phyloP scores from a whole-genome alignment of 2,797 vertebrate species.

The Sebastes cheni region DNA sequence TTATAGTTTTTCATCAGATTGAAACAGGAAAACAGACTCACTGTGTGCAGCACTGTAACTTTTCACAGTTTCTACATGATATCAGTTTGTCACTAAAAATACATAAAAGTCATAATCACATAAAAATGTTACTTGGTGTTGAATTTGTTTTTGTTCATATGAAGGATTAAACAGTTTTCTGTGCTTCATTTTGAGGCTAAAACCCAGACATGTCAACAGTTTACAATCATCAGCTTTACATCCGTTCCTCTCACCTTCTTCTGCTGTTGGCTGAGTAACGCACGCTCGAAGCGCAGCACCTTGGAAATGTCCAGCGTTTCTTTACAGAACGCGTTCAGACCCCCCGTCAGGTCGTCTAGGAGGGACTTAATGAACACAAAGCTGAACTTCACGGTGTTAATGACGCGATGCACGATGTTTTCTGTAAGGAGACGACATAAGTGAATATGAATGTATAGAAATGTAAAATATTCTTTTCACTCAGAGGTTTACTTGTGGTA shows the following conservation, averaged over 20 bases:
- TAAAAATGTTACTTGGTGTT: neutral
- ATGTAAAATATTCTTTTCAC: neutral
- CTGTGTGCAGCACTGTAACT: neutral
- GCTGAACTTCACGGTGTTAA: slow-evolving; percentile 71
- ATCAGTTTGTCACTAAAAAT: neutral
- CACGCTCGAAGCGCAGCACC: slow-evolving; percentile 76
- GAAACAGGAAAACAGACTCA: neutral
- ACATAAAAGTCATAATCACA: neutral
- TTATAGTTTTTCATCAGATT: neutral
- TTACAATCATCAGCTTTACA: neutral
- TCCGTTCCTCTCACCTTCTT: slow-evolving; percentile 73
- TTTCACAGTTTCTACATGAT: neutral
- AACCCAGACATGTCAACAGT: neutral
- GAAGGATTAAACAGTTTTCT: neutral
- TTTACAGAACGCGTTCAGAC: slow-evolving; percentile 77
- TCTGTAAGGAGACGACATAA: slow-evolving; percentile 59
- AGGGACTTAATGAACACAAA: slow-evolving; percentile 76
- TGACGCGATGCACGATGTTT: slow-evolving; percentile 68
- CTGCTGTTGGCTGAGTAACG: slow-evolving; percentile 74
- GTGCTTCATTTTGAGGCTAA: neutral
- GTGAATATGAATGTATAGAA: neutral
- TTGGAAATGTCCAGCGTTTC: slow-evolving; percentile 75
- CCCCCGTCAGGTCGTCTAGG: slow-evolving; percentile 67
- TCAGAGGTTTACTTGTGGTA: neutral
- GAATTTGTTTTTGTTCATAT: neutral